phyloP scores from a whole-genome alignment of 37 sponge, comb jelly and placozoan genomes.

The Ephydatia muelleri region DNA sequence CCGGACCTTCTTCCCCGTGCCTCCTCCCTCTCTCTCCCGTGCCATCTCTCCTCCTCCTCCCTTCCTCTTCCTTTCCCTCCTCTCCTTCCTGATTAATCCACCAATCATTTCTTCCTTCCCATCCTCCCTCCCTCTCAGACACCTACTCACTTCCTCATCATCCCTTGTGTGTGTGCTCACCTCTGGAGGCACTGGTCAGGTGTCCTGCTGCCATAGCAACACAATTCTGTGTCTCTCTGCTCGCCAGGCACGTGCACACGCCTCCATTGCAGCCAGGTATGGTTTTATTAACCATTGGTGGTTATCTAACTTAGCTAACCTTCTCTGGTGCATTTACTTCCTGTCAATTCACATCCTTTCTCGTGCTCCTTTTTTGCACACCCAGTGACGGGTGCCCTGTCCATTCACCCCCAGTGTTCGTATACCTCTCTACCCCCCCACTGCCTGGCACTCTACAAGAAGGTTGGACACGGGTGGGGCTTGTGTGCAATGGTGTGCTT shows the following conservation, averaged over 20 bases:
- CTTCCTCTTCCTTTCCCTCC: background rate
- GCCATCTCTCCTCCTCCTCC: background rate
- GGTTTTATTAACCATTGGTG: too few species aligned
- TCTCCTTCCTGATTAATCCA: background rate
- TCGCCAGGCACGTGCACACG: background rate
- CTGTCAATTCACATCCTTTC: too few species aligned
- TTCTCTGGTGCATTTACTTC: too few species aligned
- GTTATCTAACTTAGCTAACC: too few species aligned
- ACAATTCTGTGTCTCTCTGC: background rate
- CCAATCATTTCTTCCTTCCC: too few species aligned
- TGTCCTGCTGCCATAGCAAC: constrained; percentile 4
- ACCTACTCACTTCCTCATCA: background rate
- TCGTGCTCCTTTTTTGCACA: too few species aligned
- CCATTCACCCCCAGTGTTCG: too few species aligned
- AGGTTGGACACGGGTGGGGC: too few species aligned
- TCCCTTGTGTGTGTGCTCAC: background rate
- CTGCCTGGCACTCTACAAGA: too few species aligned
- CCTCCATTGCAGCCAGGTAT: background rate
- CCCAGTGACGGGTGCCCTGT: too few species aligned
- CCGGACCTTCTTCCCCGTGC: background rate
- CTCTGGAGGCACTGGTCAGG: background rate
- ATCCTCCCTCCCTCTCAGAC: background rate
- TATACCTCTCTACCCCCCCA: too few species aligned
- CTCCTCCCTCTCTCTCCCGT: background rate
- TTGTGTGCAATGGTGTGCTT: too few species aligned